Base-by-base conservation (phyloP, 2,113 vertebrate genomes). In the Chroicocephalus ridibundus region DNA sequence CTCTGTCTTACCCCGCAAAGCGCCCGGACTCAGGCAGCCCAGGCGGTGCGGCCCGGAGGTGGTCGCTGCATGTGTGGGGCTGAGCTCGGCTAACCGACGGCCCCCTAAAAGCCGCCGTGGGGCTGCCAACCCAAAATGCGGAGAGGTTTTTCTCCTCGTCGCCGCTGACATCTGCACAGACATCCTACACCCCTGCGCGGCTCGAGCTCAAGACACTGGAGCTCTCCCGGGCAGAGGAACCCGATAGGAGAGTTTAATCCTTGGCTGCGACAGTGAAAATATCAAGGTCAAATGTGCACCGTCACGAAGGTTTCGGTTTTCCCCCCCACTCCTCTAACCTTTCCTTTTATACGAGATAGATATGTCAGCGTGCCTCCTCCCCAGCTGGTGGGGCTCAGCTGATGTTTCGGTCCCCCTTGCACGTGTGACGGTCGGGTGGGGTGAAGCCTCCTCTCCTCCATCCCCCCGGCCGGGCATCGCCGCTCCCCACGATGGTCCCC, bases 201-300 rank as follows among this genome's bases (percentile, higher is more conserved):
- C 76, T 31, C 5, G 0, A 12, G 15, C 55, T 32, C 11, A 13
- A 68, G 81, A 49, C 85, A 11, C 64, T 26, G 82, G 66, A 79
- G 81, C 71, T 52, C 64, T 68, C 88, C 86, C 55, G n/a, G 93
- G 82, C 70, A 3, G 71, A 36, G 82, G 58, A 95, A 94, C 47
- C 36, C 3, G 15, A 94, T 69, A 70, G 70, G 76, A 17, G 1
- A 2, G 58, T 68, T 92, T 86, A 89, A 94, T 93, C 95, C 94
- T 83, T 21, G 88, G 62, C 94, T 24, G 93, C 60, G 11, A 76
- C 82, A 9, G 88, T 49, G 82, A 86, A 71, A 81, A 81, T 55
- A 84, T 75, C 94, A 86, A 93, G 95, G 96, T 93, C 94, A 89
- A 66, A 78, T 60, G 31, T 94, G 78, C 88, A 57, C 42, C 49